phyloP scores from a whole-genome alignment of 2,888 invertebrate species.

The Hemicrepidius hirtus region DNA sequence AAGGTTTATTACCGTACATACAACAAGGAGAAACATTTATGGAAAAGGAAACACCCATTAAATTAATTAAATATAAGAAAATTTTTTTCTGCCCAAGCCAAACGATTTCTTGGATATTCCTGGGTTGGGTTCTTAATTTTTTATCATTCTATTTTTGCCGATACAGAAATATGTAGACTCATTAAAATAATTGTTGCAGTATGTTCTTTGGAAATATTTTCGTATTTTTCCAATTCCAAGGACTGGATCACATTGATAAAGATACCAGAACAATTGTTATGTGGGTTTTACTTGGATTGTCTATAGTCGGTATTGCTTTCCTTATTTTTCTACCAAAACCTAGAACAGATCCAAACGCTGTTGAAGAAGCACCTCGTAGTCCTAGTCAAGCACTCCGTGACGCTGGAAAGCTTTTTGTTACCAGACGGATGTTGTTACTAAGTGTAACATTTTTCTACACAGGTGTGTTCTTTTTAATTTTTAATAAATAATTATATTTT shows the following conservation, averaged over 20 bases:
- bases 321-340: slow-evolving; percentile 78
- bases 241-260: slow-evolving; percentile 82
- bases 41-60: too few relatives aligned
- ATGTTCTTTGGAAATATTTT: slow-evolving; percentile 97
- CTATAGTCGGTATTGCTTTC: slow-evolving; percentile 82
- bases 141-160: too few relatives aligned
- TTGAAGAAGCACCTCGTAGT: slow-evolving; percentile 71
- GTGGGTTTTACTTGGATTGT: slow-evolving; percentile 84
- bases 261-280: slow-evolving; percentile 86
- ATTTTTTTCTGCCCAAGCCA: too few relatives aligned
- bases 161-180: too few relatives aligned
- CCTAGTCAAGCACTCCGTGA: slow-evolving; percentile 83
- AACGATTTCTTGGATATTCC: too few relatives aligned
- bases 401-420: slow-evolving; percentile 85
- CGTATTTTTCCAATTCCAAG: slow-evolving; percentile 93
- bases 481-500: background rate
- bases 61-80: too few relatives aligned
- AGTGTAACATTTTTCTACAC: slow-evolving; percentile 93
- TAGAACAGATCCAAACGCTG: slow-evolving; percentile 70
- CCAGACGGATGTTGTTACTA: slow-evolving; percentile 89
- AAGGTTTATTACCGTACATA: background rate
- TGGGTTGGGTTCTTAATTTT: too few relatives aligned
- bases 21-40: background rate
- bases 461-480: slow-evolving; percentile 73
- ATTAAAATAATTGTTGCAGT: slow-evolving; percentile 75